phyloP scores from a whole-genome alignment of 92 coral and sea anemone genomes.

The Heteractis magnifica region DNA sequence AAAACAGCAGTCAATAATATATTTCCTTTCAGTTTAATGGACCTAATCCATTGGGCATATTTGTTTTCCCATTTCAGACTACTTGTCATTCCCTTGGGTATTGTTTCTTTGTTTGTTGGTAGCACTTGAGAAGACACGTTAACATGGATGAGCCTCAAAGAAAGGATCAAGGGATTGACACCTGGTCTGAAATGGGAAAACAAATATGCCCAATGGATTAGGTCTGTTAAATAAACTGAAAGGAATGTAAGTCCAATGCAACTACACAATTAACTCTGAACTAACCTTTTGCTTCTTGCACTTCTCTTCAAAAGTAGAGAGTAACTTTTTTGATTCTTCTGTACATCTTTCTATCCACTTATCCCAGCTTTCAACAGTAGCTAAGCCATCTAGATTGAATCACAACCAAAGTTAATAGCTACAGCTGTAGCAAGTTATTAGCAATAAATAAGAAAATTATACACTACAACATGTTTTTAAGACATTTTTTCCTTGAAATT shows the following conservation, averaged over 20 bases:
- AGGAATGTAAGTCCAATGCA: not conserved
- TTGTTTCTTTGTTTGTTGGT: not conserved
- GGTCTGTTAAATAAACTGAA: not conserved
- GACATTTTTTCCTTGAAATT: too few species aligned
- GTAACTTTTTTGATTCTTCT: constrained; percentile 33
- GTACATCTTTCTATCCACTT: constrained; percentile 48
- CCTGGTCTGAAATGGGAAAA: too few species aligned
- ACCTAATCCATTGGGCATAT: too few species aligned
- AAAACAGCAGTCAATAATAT: not conserved
- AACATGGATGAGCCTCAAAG: too few species aligned
- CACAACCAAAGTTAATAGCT: not conserved
- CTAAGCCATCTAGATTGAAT: constrained; percentile 24
- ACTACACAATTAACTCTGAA: not conserved
- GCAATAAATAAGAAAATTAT: not conserved
- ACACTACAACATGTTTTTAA: not conserved
- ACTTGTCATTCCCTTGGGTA: too few species aligned
- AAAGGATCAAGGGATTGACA: too few species aligned
- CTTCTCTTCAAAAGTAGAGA: constrained; percentile 35
- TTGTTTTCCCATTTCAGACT: too few species aligned
- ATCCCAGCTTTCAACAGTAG: constrained; percentile 45
- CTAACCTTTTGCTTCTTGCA: constrained; percentile 34
- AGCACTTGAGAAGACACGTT: too few species aligned
- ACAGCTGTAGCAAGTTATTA: not conserved
- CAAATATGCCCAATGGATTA: too few species aligned
- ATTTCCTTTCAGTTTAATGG: too few species aligned